These are phyloP conservation scores for Adrianichthys oophorus DNA, from an alignment of 2,797 vertebrate genomes.

Conservation along the genomic window DNA sequence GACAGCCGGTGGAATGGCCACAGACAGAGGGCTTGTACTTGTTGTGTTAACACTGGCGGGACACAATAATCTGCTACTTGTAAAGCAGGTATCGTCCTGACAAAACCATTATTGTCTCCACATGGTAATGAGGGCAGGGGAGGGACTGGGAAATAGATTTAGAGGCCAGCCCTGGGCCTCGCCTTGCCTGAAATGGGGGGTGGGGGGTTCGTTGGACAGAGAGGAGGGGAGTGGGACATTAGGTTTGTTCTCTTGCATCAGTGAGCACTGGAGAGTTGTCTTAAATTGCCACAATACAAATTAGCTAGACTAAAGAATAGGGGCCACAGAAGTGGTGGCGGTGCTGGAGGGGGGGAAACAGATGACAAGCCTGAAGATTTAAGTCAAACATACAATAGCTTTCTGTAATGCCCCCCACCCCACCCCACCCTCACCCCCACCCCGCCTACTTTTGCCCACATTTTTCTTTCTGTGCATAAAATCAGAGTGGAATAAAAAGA, in stretches of 20 bases:
- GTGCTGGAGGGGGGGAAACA: constrained; percentile 60
- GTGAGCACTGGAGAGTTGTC: constrained; percentile 85
- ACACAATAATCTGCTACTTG: constrained; percentile 89
- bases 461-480: constrained; percentile 56
- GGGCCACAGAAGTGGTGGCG: constrained; percentile 54
- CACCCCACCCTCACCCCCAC: neutral
- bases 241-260: constrained; percentile 81
- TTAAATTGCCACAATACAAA: constrained; percentile 92
- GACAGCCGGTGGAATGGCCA: constrained; percentile 84
- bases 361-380: constrained; percentile 89
- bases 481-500: constrained; percentile 56
- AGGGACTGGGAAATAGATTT: constrained; percentile 80
- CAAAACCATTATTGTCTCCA: constrained; percentile 86
- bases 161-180: constrained; percentile 76
- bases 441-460: constrained; percentile 42
- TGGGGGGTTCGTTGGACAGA: constrained; percentile 16
- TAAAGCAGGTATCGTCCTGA: constrained; percentile 89
- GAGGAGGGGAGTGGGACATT: constrained; percentile 71
- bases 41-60: constrained; percentile 83
- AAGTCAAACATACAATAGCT: constrained; percentile 86
- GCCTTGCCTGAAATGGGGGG: constrained; percentile 59
- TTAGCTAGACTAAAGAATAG: constrained; percentile 78
- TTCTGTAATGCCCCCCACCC: constrained; percentile 62
- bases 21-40: constrained; percentile 84
- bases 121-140: constrained; percentile 84